Evolutionary conservation across 2,113 vertebrate genomes (phyloP).

Genomic region (Bucco capensis): DNA sequence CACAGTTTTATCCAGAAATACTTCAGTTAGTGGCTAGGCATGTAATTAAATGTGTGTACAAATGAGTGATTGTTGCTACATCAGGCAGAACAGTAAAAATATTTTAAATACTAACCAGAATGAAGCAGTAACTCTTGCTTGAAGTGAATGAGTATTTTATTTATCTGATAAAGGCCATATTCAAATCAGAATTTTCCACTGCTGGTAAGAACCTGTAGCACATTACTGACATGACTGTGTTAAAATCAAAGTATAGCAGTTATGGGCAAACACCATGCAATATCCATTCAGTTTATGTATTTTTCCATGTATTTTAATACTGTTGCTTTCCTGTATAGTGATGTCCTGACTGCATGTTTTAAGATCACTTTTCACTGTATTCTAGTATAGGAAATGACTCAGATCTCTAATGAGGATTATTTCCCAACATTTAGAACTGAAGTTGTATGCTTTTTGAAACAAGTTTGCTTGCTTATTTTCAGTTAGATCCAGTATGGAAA

Average conservation of each 20-base stretch:
- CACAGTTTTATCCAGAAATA: background rate
- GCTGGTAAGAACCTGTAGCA: background rate
- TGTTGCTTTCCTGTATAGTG: background rate
- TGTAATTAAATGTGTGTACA: background rate
- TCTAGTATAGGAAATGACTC: background rate
- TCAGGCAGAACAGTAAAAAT: background rate
- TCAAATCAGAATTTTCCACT: slow-evolving; percentile 11
- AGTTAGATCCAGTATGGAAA: background rate
- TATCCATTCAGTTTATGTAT: background rate
- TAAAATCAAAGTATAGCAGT: background rate
- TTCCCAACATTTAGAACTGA: background rate
- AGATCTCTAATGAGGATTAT: background rate
- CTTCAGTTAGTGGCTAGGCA: background rate
- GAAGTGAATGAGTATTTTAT: background rate
- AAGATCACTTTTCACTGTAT: background rate
- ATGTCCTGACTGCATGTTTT: background rate
- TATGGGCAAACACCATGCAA: background rate
- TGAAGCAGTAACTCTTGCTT: background rate
- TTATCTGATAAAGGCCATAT: background rate
- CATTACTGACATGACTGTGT: background rate
- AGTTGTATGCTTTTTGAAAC: background rate
- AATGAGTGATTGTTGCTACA: background rate
- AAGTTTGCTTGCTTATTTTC: background rate
- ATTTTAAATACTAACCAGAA: background rate
- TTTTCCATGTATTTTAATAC: background rate